Evolutionary conservation across 2,888 invertebrate genomes (phyloP).

Genomic region (Dasypolia templi): DNA sequence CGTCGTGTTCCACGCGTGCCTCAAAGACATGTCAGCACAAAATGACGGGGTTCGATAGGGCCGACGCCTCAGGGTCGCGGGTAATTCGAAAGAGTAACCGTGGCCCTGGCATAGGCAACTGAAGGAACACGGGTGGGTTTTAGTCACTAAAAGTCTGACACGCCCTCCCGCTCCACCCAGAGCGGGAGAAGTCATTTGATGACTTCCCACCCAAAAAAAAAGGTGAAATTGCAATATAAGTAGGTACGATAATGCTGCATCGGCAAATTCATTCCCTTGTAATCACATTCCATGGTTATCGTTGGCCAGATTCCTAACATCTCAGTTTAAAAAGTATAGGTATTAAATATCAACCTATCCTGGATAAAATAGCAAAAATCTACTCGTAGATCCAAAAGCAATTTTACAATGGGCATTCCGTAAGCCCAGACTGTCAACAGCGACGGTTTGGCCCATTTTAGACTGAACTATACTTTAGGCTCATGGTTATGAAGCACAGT

Average conservation of each 20-base stretch:
- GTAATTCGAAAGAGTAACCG: no score
- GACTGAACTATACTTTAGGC: constrained; percentile 28
- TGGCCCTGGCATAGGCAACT: no score
- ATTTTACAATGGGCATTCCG: constrained; percentile 46
- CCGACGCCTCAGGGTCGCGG: no score
- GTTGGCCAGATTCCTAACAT: not conserved
- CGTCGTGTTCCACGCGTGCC: no score
- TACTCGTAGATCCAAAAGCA: constrained; percentile 2
- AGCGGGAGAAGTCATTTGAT: no score
- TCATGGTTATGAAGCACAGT: constrained; percentile 18
- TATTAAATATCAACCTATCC: not conserved
- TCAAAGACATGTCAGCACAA: no score
- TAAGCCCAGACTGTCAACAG: constrained; percentile 38
- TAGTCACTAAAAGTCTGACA: no score
- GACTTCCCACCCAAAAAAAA: no score
- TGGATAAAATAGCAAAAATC: not conserved
- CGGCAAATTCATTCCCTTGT: not conserved
- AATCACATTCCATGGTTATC: not conserved
- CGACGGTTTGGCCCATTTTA: constrained; percentile 37
- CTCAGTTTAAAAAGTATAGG: not conserved
- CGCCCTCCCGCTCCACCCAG: no score
- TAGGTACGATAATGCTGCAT: not conserved
- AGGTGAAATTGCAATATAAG: not conserved
- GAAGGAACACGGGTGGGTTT: no score
- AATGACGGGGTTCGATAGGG: no score